A percentile compares a stretch with the other conserved stretches of the same genome.
phyloP scores from a whole-genome alignment of 2,888 invertebrate species.

The Hirtodrosophila confusa region DNA sequence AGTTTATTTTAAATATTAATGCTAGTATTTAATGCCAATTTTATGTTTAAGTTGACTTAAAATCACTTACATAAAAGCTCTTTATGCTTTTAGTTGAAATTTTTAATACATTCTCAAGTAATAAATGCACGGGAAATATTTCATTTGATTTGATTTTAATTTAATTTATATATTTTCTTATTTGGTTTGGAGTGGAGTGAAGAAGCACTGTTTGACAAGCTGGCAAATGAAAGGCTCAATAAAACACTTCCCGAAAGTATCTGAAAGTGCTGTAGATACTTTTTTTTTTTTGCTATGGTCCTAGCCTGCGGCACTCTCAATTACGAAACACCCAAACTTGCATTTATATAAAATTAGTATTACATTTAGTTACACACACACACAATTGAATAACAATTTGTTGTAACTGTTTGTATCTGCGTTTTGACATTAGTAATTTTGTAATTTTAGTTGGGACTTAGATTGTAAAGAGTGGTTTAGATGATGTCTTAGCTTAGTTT shows the following conservation, averaged over 20 bases:
- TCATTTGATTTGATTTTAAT: too few species aligned
- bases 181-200: constrained; percentile 13
- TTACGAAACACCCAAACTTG: constrained; percentile 14
- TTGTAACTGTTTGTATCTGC: neutral
- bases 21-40: constrained; percentile 38
- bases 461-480: constrained; percentile 29
- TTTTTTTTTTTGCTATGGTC: too few species aligned
- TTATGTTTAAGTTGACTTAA: constrained; percentile 53
- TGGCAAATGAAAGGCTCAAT: constrained; percentile 40
- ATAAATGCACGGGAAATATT: constrained; percentile 52
- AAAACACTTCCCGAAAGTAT: constrained; percentile 6
- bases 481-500: constrained; percentile 21
- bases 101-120: constrained; percentile 45
- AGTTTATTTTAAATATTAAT: constrained; percentile 11
- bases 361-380: constrained; percentile 21
- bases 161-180: constrained; percentile 8
- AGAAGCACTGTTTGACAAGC: constrained; percentile 32
- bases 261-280: neutral
- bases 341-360: constrained; percentile 37
- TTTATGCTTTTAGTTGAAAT: constrained; percentile 43
- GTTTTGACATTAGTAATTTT: neutral
- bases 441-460: constrained; percentile 14
- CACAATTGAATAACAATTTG: neutral
- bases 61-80: constrained; percentile 61
- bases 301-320: too few species aligned